Base-by-base conservation (phyloP, 2,797 vertebrate genomes). In the Pangasius mekongensis region DNA sequence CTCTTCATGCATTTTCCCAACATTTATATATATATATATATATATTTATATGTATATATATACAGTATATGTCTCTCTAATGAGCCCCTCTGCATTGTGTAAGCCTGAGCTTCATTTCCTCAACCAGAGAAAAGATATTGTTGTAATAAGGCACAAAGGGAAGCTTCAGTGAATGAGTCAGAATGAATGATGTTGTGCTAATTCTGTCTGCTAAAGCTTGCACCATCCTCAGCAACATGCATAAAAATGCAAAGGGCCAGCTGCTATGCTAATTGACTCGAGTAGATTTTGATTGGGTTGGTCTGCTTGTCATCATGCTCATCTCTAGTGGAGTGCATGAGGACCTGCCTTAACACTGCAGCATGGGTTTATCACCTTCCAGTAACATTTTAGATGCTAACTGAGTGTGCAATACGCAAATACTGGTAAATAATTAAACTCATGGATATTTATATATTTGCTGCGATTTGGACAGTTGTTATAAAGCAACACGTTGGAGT, bases 81-180 rank as follows among this genome's bases (percentile, higher is more conserved):
- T 54, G 49, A 84, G 83, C 36, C 14, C 58, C 56, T 47, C 24
- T 62, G 56, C 56, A 62, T 27, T 2, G 49, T 24, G 10, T 36
- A 22, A 58, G 77, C 54, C 18, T 16, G 11, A 13, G 81, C 39
- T 49, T 64, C 11, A 27, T 14, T 64, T 54, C 49, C 30, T 71
- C 27, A 56, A 64, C n/a, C 30, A 24, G 43, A 54, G 64, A 13
- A 49, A 5, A 16, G 62, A 67, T 49, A 47, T 67, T 67, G 82
- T 67, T 64, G 62, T 84, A 84, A 84, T 84, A 66, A 84, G 60
- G 43, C 62, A 20, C 62, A 49, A 3, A 49, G 82, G 39, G 82
- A 71, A 84, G 43, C n/a, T 33, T 47, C n/a, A 33, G 83, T 22
- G 8, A 13, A 5, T 13, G 47, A 84, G 64, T 33, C 83, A 22